Evolutionary conservation across 2,113 vertebrate species (phyloP), one percentile per base, ranked within the genome.

Genomic region (Nothobranchius furzeri): DNA sequence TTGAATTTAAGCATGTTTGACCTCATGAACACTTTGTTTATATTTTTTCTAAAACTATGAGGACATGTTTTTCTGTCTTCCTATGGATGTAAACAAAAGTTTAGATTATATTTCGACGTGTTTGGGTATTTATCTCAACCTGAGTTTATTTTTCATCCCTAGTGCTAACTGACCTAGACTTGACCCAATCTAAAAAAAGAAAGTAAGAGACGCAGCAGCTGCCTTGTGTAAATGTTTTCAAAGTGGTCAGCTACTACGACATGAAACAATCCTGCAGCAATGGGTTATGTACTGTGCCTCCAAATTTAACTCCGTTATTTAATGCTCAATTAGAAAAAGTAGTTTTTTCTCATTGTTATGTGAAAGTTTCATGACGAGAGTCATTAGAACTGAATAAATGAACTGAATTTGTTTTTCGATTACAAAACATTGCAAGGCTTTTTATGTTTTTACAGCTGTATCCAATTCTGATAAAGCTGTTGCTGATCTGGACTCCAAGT

Each of bases 161-260:
- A 37, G 35, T 67, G 67, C 78, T 57, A 58, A 36, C 55, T 73
- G 78, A 51, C 68, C 85, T 70, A 30, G 58, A 64, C 76, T 47
- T 83, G 87, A 89, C 87, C 72, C 61, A 64, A 37, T 57, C 66
- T 14, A 50, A 55, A 74, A 62, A 65, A 60, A 64, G 45, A 20
- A 70, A 51, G 12, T 45, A 45, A 3, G 11, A 45, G 12, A 11
- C 12, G 72, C 65, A 68, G 79, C 90, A 86, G 87, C 87, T 88
- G 90, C 72, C 49, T 71, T 83, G 48, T 78, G 73, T 87, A 89
- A 90, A 88, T 85, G 70, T 81, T 83, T 84, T 83, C 75, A 81
- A 79, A 79, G 63, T 55, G 65, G 57, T 79, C 24, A 73, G 65
- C 57, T 30, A 49, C 57, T 30, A 49, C 60, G 35, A 7, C 49